These are phyloP conservation scores for Drosophila nigricruria DNA, from an alignment of 2,888 invertebrate genomes.

Conservation along the genomic window DNA sequence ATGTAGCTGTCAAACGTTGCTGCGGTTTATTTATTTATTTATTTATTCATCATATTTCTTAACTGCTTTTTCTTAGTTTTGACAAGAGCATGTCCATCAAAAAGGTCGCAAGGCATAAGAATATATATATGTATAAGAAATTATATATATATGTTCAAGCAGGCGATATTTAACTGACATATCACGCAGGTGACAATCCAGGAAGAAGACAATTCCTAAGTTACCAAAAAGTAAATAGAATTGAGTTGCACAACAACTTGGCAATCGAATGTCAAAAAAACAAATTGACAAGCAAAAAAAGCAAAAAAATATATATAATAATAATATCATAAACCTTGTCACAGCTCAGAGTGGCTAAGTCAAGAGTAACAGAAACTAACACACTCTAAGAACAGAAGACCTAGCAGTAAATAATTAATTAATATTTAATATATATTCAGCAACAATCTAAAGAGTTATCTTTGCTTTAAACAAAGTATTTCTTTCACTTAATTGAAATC, in stretches of 20 bases:
- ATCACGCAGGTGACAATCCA: conserved; percentile 52
- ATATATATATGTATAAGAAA: neutral
- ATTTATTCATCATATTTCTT: conserved; percentile 68
- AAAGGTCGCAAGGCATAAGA: neutral
- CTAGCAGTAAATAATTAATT: neutral
- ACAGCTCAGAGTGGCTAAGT: neutral
- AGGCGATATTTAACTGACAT: conserved; percentile 54
- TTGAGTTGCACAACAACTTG: conserved; percentile 28
- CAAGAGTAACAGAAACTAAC: neutral
- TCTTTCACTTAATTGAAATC: conserved; percentile 15
- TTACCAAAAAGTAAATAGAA: conserved; percentile 13
- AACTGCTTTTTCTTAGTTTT: conserved; percentile 61
- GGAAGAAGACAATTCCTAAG: conserved; percentile 13
- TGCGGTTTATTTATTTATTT: conserved; percentile 43
- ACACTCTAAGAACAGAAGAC: neutral
- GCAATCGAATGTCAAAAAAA: conserved; percentile 52
- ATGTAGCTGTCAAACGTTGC: conserved; percentile 66
- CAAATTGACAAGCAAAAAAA: conserved; percentile 9
- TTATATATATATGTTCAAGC: conserved; percentile 20
- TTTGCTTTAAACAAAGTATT: neutral
- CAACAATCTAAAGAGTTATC: neutral
- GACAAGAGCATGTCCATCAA: conserved; percentile 63
- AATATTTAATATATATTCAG: neutral
- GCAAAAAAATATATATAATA: conserved; percentile 3
- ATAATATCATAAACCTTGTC: neutral